Evolutionary conservation across 53 echinoderm and acorn worm genomes (phyloP), one percentile per base, ranked within the genome.

Genomic region (Astropecten irregularis): DNA sequence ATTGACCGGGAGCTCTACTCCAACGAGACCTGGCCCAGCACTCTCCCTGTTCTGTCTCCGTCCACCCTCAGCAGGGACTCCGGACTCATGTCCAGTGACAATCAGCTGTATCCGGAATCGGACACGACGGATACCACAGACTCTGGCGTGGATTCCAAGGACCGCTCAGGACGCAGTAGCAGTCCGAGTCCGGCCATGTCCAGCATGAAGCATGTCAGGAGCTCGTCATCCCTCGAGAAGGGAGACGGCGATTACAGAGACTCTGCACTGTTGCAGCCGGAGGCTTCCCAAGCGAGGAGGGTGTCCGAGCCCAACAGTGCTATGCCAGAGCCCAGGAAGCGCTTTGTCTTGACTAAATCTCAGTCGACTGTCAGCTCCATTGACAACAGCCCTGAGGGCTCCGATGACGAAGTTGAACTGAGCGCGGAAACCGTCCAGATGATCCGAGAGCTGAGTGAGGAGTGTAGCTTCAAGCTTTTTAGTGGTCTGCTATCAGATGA

Each of bases 81-180:
- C 3, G 97, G 91, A 23, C 87, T 96, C 59, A 93, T 89, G 3
- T 94, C 93, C 13, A 96, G 97, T 21, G 94, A 96, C 68, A 94
- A 94, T 68, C 94, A 96, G 77, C 77, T 96, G 49, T 96, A 94
- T 71, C 93, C 97, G 3, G 97, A 96, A 31, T 96, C 97, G 11
- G 97, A 96, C 68, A 94, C 94, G 34, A 94, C 97, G 0, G 96
- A 96, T 63, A 94, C 97, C 21, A 96, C 97, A 38, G 94, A 94
- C 71, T 96, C 97, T 29, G 97, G 93, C 16, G 86, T 91, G 49
- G 91, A 94, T 50, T 82, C 93, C 47, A 90, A 89, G 48, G 86
- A 90, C 15, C 66, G 66, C 31, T 39, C 84, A 14, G 76, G 90
- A 2, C 42, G 61, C 25, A 88, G 84, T 42, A 74, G 67, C 40